Percentiles rank a stretch among this genome's conserved stretches.
phyloP scores from a whole-genome alignment of 2,113 vertebrate species.

The Syrmaticus mikado region DNA sequence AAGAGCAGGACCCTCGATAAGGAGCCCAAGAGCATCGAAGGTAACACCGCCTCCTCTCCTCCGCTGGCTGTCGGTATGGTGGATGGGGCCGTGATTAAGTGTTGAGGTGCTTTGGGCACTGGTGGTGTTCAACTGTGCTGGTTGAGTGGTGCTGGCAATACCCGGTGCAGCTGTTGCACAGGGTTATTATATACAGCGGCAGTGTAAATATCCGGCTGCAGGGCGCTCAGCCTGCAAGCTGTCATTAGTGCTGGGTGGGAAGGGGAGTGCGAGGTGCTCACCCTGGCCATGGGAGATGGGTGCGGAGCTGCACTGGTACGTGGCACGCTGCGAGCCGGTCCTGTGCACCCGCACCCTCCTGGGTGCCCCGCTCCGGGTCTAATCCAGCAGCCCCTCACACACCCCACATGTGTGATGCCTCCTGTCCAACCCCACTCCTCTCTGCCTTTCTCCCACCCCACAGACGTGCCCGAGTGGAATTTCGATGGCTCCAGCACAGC shows the following conservation, averaged over 20 bases:
- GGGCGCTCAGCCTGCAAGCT: neutral
- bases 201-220: neutral
- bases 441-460: neutral
- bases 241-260: neutral
- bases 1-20: slow-evolving; percentile 81
- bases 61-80: fast-evolving
- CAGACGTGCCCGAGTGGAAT: slow-evolving; percentile 86
- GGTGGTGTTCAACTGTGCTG: fast-evolving
- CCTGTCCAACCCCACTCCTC: neutral
- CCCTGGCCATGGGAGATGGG: neutral
- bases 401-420: fast-evolving
- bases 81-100: neutral
- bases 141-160: fast-evolving
- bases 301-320: neutral
- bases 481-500: slow-evolving; percentile 81
- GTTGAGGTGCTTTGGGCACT: neutral
- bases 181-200: neutral
- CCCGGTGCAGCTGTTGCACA: neutral
- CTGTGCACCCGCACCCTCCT: neutral
- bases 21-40: slow-evolving; percentile 77
- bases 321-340: neutral
- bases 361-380: neutral
- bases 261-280: neutral
- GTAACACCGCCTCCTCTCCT: neutral
- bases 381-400: neutral